Base-by-base conservation (phyloP, 1,140 invertebrate species). In the Macrobrachium rosenbergii region DNA sequence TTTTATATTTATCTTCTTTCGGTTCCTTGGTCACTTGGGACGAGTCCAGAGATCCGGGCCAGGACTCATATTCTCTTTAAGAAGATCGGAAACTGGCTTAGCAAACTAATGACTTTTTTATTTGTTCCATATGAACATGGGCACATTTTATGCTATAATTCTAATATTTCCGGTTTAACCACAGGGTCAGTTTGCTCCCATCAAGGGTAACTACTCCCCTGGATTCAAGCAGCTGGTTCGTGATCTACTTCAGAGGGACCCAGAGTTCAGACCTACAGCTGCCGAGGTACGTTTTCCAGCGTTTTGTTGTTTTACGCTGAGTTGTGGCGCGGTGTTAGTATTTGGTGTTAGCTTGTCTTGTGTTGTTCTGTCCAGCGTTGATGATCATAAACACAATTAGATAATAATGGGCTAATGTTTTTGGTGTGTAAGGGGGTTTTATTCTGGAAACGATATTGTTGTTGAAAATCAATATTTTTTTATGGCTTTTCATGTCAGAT, bases 191-290 rank as follows among this genome's bases (percentile, higher is more conserved):
- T 94, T 94, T 92, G 92, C 93, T 21, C 93, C 93, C 19, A 91
- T 94, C n/a, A 93, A 94, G 58, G 92, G 93, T 5, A 94, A 94
- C 84, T 96, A 96, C 91, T 95, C 95, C 19, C 92, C 93, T 19
- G 93, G 93, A 28, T 92, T 96, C 77, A 94, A 94, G 83, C 93
- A 94, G 85, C 90, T 96, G 5, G 92, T 95, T 23, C 92, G 93
- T 82, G 93, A 93, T 89, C 91, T 96, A 21, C 93, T 96, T 5
- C 94, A 95, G 91, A 93, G 94, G 91, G 92, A 95, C 91, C 94
- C 95, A n/a, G 91, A 92, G 88, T 92, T 94, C 73, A 91, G 95
- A 52, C 95, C 95, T 17, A 93, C 94, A 12, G 94, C 95, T 2
- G 93, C 93, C 60, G 93, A 94, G 89, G 92, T 88, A 21, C 37